phyloP scores from a whole-genome alignment of 2,113 vertebrate species.

The Scalopus aquaticus region DNA sequence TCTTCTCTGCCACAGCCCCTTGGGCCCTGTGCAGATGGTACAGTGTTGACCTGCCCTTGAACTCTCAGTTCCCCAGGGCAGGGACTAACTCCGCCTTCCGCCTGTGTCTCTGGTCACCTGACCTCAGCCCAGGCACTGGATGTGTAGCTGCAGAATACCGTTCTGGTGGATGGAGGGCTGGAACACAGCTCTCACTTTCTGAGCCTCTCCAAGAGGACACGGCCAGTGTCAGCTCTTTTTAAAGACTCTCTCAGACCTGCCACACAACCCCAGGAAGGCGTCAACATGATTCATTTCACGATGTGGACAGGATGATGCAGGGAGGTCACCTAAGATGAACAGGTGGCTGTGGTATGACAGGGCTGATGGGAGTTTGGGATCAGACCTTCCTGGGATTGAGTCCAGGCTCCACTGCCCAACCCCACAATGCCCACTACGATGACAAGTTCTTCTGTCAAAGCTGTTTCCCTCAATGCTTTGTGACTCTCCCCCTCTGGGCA shows the following conservation, averaged over 20 bases:
- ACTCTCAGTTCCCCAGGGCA: neutral
- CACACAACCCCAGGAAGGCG: neutral
- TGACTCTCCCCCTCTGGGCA: neutral
- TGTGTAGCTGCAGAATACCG: fast-evolving
- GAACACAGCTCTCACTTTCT: neutral
- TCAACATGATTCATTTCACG: neutral
- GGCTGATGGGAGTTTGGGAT: neutral
- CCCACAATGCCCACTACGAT: neutral
- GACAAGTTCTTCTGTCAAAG: fast-evolving
- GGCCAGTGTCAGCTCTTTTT: neutral
- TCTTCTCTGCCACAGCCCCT: fast-evolving
- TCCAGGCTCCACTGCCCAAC: neutral
- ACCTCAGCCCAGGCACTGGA: fast-evolving
- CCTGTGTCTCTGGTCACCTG: neutral
- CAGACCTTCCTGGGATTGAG: neutral
- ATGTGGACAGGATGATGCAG: neutral
- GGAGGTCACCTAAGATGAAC: neutral
- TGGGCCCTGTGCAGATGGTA: fast-evolving
- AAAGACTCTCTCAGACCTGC: neutral
- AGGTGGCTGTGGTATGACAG: fast-evolving
- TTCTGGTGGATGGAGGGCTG: neutral
- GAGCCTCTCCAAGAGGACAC: neutral
- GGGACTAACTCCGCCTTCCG: neutral
- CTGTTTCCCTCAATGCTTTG: neutral
- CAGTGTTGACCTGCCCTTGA: fast-evolving